phyloP scores from a whole-genome alignment of 2,888 invertebrate genomes.

The Nomada fabriciana region DNA sequence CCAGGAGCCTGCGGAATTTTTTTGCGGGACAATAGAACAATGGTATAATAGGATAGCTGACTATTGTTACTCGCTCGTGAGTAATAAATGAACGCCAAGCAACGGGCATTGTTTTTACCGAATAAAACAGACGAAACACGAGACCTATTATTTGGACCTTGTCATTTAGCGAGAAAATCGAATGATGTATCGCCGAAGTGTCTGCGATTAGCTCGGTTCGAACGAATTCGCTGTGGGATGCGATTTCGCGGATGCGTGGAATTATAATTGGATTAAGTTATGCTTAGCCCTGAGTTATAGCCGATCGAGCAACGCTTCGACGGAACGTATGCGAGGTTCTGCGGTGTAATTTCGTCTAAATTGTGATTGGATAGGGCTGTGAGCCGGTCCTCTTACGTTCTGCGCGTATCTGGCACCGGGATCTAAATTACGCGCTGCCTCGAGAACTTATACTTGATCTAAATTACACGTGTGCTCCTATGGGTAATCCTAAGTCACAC shows the following conservation, averaged over 20 bases:
- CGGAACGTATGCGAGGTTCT: conserved; percentile 3
- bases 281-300: conserved; percentile 36
- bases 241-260: not conserved
- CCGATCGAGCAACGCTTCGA: conserved; percentile 12
- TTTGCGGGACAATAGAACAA: too few species aligned
- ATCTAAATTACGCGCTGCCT: conserved; percentile 45
- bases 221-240: not conserved
- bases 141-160: too few species aligned
- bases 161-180: too few species aligned
- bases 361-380: conserved; percentile 20
- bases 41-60: too few species aligned
- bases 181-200: too few species aligned
- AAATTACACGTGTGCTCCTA: conserved; percentile 29
- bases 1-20: too few species aligned
- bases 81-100: too few species aligned
- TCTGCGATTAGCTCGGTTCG: not conserved
- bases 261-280: conserved; percentile 55
- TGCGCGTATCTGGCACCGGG: conserved; percentile 11
- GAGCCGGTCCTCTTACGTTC: conserved; percentile 1
- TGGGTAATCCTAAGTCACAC: conserved; percentile 26
- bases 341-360: conserved; percentile 55
- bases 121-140: too few species aligned
- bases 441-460: conserved; percentile 26
- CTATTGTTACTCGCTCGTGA: too few species aligned
- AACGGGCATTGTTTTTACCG: too few species aligned